phyloP scores from a whole-genome alignment of 1,140 invertebrate genomes.

The Trinorchestia longiramus region DNA sequence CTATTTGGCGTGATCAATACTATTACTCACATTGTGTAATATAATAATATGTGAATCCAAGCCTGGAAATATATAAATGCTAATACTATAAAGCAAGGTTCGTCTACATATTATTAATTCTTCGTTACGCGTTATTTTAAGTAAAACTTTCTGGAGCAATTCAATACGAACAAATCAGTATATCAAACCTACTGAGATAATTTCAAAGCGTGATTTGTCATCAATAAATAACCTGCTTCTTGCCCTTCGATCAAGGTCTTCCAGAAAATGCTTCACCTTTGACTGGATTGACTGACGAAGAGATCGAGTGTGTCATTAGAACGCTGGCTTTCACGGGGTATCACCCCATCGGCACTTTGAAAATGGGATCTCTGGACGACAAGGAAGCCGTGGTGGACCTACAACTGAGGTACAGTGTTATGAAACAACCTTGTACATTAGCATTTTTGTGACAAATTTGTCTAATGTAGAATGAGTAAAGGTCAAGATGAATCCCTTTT shows the following conservation, averaged over 20 bases:
- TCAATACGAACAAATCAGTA: background rate
- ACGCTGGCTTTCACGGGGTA: constrained; percentile 77
- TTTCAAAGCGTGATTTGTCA: constrained; percentile 68
- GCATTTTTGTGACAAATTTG: no score
- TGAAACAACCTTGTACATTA: background rate
- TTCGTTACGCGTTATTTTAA: background rate
- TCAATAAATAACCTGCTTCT: background rate
- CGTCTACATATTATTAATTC: background rate
- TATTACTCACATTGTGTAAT: no score
- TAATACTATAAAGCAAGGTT: background rate
- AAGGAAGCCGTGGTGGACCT: constrained; percentile 74
- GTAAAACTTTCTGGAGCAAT: background rate
- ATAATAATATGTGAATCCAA: no score
- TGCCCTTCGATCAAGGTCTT: background rate
- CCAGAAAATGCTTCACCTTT: background rate
- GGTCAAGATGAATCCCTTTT: no score
- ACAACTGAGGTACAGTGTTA: constrained; percentile 72
- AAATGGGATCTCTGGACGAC: constrained; percentile 72
- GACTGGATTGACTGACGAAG: background rate
- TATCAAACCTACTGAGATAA: background rate
- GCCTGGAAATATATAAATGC: no score
- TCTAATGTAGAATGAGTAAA: no score
- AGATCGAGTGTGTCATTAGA: constrained; percentile 78
- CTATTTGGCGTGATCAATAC: no score
- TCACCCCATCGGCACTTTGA: constrained; percentile 79